phyloP scores from a whole-genome alignment of 2,797 vertebrate genomes.

The Bradypus variegatus region DNA sequence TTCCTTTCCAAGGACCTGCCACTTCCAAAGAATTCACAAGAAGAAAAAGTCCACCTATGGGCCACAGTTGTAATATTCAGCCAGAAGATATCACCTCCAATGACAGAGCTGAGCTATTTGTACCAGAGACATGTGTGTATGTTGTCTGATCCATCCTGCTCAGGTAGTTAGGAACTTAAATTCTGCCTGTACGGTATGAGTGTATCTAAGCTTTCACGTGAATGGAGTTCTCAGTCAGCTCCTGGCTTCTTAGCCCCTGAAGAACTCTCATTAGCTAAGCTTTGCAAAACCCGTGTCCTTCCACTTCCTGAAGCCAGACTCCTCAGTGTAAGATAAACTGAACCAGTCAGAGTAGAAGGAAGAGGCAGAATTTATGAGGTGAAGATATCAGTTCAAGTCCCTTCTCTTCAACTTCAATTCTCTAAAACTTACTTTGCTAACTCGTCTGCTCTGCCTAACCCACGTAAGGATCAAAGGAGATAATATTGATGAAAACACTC shows the following conservation, averaged over 20 bases:
- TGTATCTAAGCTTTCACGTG: not conserved
- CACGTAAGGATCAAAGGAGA: not conserved
- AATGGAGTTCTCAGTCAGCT: not conserved
- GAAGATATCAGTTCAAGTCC: not conserved
- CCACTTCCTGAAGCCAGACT: not conserved
- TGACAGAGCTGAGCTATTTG: not conserved
- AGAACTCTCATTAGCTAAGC: not conserved
- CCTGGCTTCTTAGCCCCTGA: not conserved
- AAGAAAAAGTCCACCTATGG: not conserved
- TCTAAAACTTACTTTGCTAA: not conserved
- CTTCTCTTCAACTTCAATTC: not conserved
- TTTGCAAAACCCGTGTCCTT: not conserved
- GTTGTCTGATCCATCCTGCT: accelerated
- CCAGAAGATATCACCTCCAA: not conserved
- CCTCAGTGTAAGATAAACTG: not conserved
- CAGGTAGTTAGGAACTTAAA: not conserved
- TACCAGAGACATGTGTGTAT: not conserved
- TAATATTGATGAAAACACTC: not conserved
- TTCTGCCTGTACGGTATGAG: not conserved
- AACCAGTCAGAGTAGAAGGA: not conserved
- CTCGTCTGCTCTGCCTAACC: not conserved
- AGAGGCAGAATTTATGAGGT: not conserved
- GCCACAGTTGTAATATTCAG: not conserved
- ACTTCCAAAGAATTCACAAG: not conserved
- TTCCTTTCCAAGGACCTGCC: not conserved